Evolutionary conservation across 2,797 vertebrate genomes (phyloP).

Genomic region (Otolemur crassicaudatus): DNA sequence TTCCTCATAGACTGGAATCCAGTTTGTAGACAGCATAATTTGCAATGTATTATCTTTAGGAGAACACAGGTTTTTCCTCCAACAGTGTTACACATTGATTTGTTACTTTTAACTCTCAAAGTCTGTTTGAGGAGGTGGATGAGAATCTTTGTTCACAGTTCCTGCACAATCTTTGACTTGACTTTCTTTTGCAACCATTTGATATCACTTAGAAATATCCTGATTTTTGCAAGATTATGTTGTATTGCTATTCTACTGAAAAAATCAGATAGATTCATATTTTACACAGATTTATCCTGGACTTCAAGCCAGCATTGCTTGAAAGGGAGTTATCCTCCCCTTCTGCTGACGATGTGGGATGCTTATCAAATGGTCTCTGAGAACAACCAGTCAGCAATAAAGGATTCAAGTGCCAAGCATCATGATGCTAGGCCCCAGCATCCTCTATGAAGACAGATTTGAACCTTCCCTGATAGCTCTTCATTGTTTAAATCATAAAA

Average conservation of each 20-base stretch:
- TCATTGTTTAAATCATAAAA: neutral
- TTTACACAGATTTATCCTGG: slow-evolving; percentile 49
- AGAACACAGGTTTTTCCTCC: neutral
- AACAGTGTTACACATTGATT: neutral
- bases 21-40: neutral
- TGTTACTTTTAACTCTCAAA: slow-evolving; percentile 45
- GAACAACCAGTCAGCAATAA: neutral
- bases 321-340: neutral
- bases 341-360: neutral
- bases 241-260: slow-evolving; percentile 40
- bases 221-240: neutral
- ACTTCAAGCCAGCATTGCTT: neutral
- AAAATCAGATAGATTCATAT: slow-evolving; percentile 35
- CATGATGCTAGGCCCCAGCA: neutral
- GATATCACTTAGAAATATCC: slow-evolving; percentile 37
- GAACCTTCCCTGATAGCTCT: neutral
- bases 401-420: neutral
- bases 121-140: neutral
- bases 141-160: neutral
- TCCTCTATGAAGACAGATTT: neutral
- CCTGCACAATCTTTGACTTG: neutral
- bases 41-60: slow-evolving; percentile 3
- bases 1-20: neutral
- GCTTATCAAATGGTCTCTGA: slow-evolving; percentile 20
- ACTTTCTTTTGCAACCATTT: slow-evolving; percentile 46